Base-by-base conservation (phyloP, 1,140 invertebrate genomes). In the Zaprionus gabonicus region DNA sequence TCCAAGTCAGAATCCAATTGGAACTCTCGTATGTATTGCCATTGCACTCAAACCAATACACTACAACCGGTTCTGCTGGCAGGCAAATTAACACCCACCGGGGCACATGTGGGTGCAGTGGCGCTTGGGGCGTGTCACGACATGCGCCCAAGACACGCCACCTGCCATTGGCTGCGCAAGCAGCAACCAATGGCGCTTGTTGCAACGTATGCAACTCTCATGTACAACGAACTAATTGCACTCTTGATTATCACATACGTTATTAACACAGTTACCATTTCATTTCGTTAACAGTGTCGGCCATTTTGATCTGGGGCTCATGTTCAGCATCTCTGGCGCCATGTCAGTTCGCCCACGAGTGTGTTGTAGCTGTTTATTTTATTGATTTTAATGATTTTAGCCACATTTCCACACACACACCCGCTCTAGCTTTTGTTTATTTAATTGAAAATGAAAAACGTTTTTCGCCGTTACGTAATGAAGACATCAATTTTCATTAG, bases 301-400 rank as follows among this genome's bases (percentile, higher is more conserved):
- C 20, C 36, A 44, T 41, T 28, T 55, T 60, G 68, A 64, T 58
- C 74, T 65, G 55, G 67, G 56, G 55, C 28, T 62, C 68, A 66
- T 80, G 63, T 60, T 70, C 51, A 68, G 67, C 67, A 71, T 71
- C 75, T 84, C 17, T 76, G 74, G 60, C 70, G 70, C 69, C 73
- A 71, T 59, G 83, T 88, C 83, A 81, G 84, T 59, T 67, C 67
- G 34, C 73, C 66, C 64, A 69, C 69, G 63, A 81, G 68, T 71
- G 66, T 23, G 12, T 41, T 60, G 38, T 17, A 23, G 81, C 77
- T 87, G 81, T 87, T 87, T 87, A 87, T 87, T 87, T 87, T 88
- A 87, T 87, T 87, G 84, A 87, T 90, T 87, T 88, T 87, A 83
- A 87, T 81, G 81, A 88, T 87, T 78, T 81, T 90, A 90, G 82